Conservation (phyloP, 37 sponge, comb jelly and placozoan genomes). For the Haliclona indistincta region DNA sequence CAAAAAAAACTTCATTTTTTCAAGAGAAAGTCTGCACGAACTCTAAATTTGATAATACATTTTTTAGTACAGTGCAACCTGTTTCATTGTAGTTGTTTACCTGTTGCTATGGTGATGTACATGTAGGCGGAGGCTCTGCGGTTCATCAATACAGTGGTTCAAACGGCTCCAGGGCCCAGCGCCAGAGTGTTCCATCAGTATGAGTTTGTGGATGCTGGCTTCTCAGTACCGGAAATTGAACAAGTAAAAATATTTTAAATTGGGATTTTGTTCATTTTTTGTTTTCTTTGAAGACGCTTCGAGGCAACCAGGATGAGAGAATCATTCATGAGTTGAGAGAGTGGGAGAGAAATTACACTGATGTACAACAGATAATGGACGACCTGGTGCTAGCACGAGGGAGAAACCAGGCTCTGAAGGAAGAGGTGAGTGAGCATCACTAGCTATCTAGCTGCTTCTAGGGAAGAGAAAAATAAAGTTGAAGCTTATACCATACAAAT, state of each 20-base stretch:
- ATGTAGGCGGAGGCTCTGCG: slow-evolving; percentile 66
- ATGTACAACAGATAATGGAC: slow-evolving; percentile 70
- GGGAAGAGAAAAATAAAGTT: too few species aligned
- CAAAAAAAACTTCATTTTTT: too few species aligned
- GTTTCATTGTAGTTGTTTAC: too few species aligned
- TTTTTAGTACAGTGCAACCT: too few species aligned
- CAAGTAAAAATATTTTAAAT: too few species aligned
- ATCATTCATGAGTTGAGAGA: slow-evolving; percentile 77
- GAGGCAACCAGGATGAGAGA: slow-evolving; percentile 67
- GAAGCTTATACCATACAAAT: too few species aligned
- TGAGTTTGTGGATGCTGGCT: slow-evolving; percentile 84
- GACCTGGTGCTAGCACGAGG: slow-evolving; percentile 58
- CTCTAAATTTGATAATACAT: too few species aligned
- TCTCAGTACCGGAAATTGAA: slow-evolving; percentile 57
- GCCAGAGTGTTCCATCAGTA: slow-evolving; percentile 80
- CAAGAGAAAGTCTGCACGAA: too few species aligned
- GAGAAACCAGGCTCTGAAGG: slow-evolving; percentile 32
- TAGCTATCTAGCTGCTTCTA: too few species aligned
- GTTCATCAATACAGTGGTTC: slow-evolving; percentile 84
- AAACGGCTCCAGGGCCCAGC: slow-evolving; percentile 58
- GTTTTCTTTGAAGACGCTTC: slow-evolving; percentile 55
- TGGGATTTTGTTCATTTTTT: too few species aligned
- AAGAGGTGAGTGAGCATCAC: slow-evolving; percentile 62
- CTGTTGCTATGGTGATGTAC: too few species aligned
- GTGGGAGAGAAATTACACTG: slow-evolving; percentile 64